A percentile compares a stretch with the other conserved stretches of the same genome.
These are phyloP conservation scores for Sebastes steindachneri DNA, from an alignment of 2,797 vertebrate genomes.

Conservation along the genomic window DNA sequence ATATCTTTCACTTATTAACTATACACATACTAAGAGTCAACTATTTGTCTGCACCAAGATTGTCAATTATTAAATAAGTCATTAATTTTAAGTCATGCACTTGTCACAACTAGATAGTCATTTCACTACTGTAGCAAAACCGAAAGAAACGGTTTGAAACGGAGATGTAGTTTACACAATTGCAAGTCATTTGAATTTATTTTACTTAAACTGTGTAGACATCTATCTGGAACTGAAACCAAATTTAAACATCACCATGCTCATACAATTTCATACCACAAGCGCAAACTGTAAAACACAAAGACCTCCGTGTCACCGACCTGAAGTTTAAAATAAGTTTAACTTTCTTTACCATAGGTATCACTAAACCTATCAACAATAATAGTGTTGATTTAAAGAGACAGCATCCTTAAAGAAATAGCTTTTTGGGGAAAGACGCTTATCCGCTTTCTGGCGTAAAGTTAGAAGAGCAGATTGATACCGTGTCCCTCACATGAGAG, in stretches of 20 bases:
- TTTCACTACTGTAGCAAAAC: background rate
- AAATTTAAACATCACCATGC: background rate
- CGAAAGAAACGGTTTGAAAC: background rate
- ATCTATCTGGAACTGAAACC: background rate
- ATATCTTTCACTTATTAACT: conserved; percentile 45
- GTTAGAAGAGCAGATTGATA: background rate
- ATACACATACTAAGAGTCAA: background rate
- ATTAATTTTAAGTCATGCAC: background rate
- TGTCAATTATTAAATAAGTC: conserved; percentile 40
- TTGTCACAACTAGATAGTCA: background rate
- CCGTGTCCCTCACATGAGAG: too few relatives aligned
- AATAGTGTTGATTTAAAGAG: background rate
- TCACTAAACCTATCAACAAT: background rate
- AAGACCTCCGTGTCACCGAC: background rate
- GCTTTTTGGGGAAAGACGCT: background rate
- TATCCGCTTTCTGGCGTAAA: background rate
- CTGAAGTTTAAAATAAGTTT: background rate
- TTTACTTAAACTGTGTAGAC: background rate
- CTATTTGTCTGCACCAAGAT: background rate
- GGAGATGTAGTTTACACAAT: background rate
- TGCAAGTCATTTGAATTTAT: accelerated
- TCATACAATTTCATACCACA: background rate
- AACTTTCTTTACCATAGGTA: background rate
- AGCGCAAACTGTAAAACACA: background rate
- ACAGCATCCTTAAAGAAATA: background rate